phyloP scores from a whole-genome alignment of 2,797 vertebrate genomes.

The Pseudotriccus pelzelni region DNA sequence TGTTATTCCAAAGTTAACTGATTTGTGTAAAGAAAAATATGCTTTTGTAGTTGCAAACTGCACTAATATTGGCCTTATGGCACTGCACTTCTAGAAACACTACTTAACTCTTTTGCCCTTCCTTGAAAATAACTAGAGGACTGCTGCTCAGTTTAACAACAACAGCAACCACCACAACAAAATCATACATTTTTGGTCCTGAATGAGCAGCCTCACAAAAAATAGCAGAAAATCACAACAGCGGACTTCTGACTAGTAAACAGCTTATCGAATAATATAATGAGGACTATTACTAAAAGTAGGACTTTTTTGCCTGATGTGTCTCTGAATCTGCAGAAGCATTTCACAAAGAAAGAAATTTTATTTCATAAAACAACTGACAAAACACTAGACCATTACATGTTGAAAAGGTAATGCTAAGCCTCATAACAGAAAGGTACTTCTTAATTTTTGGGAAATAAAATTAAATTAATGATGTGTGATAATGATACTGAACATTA shows the following conservation, averaged over 20 bases:
- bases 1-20: neutral
- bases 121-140: neutral
- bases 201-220: neutral
- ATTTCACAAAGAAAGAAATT: neutral
- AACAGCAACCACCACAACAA: neutral
- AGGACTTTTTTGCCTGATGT: neutral
- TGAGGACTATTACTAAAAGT: neutral
- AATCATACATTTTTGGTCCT: neutral
- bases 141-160: conserved; percentile 12
- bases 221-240: neutral
- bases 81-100: neutral
- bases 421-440: neutral
- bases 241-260: neutral
- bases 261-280: neutral
- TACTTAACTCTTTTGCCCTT: neutral
- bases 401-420: neutral
- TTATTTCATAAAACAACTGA: neutral
- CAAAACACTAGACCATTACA: neutral
- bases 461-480: neutral
- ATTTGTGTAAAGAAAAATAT: neutral
- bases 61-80: neutral
- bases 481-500: neutral
- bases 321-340: neutral
- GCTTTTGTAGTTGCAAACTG: neutral
- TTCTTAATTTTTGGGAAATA: neutral